Base-by-base conservation (phyloP, 2,797 vertebrate genomes). In the Leptatherina wallacei region DNA sequence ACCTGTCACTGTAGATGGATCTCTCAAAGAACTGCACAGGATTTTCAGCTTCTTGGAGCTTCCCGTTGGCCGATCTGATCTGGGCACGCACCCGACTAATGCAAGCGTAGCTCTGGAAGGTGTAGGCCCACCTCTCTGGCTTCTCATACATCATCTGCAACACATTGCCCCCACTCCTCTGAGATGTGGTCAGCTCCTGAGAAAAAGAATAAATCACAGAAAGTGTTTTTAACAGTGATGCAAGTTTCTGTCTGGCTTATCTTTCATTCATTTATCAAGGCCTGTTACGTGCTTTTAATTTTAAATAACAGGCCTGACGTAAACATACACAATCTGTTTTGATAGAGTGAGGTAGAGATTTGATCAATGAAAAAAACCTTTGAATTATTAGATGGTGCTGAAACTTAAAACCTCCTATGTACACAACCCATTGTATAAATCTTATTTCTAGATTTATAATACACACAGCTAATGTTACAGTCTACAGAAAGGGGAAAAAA, bases 1-100 rank as follows among this genome's bases (percentile, higher is more conserved):
- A 99, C 98, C 97, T 95, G 93, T 99, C 97, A 0, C 97, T 98
- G 88, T 99, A 99, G 71, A 99, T 95, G 0, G 97, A 98, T 1
- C 97, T 90, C 76, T 98, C 97, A 0, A 97, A 97, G 92, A 98
- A 98, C 73, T 96, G 85, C 22, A 95, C 97, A 0, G 97, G 96
- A 0, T 96, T 88, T 77, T 95, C 95, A 0, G 88, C 91, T 6
- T 96, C 91, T 20, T 30, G 73, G 9, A 95, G 90, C 40, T 94
- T 96, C 58, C 95, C 94, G 0, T 91, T 91, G 47, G 96, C 91
- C 16, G 90, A 89, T 0, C 49, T 71, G 6, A 98, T 96, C 90
- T 99, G 98, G 0, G 97, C 93, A 0, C 97, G 94, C 55, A 97
- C 93, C 7, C 97, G 91, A 92, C 98, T 98, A 86, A 99, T 95